These are phyloP conservation scores for Allophyes oxyacanthae DNA, from an alignment of 2,888 invertebrate species.

Conservation along the genomic window DNA sequence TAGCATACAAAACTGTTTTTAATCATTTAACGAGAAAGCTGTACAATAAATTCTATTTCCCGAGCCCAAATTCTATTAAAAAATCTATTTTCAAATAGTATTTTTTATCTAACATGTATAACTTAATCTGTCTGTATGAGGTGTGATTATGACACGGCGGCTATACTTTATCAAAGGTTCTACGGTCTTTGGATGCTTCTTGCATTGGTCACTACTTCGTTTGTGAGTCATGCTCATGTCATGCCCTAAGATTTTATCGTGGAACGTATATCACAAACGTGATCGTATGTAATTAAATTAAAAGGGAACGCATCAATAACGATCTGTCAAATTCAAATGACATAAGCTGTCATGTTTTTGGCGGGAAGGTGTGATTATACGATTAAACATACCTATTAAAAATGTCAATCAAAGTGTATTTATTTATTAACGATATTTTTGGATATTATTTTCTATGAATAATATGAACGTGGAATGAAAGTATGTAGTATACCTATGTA, in stretches of 20 bases:
- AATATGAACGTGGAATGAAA: too few relatives aligned
- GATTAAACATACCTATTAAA: neutral
- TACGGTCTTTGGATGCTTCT: constrained; percentile 46
- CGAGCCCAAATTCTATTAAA: constrained; percentile 13
- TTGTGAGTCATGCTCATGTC: constrained; percentile 54
- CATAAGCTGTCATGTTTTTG: constrained; percentile 36
- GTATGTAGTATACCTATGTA: too few relatives aligned
- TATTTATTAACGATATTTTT: too few relatives aligned
- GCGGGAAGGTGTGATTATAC: constrained; percentile 21
- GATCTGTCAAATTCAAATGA: constrained; percentile 45
- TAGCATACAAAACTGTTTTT: constrained; percentile 10
- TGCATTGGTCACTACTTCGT: constrained; percentile 43
- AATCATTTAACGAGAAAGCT: constrained; percentile 5
- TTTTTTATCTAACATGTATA: constrained; percentile 36
- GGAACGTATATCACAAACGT: constrained; percentile 34
- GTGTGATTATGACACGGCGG: constrained; percentile 41
- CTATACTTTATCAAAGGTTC: constrained; percentile 39
- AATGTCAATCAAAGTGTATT: too few relatives aligned
- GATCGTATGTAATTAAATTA: constrained; percentile 45
- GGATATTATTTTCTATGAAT: too few relatives aligned
- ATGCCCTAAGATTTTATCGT: constrained; percentile 47
- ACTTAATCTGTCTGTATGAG: constrained; percentile 36
- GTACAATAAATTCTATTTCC: constrained; percentile 22
- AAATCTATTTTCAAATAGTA: constrained; percentile 18
- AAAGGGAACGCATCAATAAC: constrained; percentile 41